phyloP scores from a whole-genome alignment of 2,888 invertebrate genomes.

The Lordiphosa fenestrarum region DNA sequence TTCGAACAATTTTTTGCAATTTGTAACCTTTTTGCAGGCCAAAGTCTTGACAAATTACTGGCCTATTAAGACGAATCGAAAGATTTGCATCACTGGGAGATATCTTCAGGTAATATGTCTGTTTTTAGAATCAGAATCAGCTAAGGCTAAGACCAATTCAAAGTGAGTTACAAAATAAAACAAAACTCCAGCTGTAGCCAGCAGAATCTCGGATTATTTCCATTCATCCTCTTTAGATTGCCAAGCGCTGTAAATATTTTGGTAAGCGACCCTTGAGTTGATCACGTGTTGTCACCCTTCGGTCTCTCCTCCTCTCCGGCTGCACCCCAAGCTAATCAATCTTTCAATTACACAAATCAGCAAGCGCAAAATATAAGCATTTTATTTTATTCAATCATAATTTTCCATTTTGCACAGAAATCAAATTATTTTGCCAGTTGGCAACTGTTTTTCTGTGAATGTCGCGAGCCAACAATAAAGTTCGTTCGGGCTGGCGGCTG shows the following conservation, averaged over 20 bases:
- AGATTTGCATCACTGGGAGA: no score
- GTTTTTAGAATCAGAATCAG: no score
- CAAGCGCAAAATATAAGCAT: slow-evolving; percentile 16
- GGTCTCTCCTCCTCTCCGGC: background rate
- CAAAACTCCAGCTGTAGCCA: no score
- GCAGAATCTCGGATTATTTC: no score
- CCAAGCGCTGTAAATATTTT: no score
- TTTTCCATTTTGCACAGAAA: slow-evolving; percentile 13
- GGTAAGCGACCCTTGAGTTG: slow-evolving; percentile 6
- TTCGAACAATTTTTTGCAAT: no score
- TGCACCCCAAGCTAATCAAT: slow-evolving; percentile 29
- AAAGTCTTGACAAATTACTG: no score
- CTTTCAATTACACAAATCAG: slow-evolving; percentile 35
- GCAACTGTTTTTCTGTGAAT: slow-evolving; percentile 20
- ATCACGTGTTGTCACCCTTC: slow-evolving; percentile 27
- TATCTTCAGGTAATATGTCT: no score
- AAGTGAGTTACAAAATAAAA: no score
- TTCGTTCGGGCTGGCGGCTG: background rate
- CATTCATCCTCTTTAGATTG: background rate
- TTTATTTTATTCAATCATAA: slow-evolving; percentile 12
- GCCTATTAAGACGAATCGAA: no score
- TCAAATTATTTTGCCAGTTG: slow-evolving; percentile 36
- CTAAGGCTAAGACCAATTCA: no score
- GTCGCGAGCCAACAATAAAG: slow-evolving; percentile 13
- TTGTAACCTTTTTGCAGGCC: no score